Evolutionary conservation across 2,113 vertebrate genomes (phyloP), one percentile per base, ranked within the genome.

Genomic region (Porphyrio hochstetteri): DNA sequence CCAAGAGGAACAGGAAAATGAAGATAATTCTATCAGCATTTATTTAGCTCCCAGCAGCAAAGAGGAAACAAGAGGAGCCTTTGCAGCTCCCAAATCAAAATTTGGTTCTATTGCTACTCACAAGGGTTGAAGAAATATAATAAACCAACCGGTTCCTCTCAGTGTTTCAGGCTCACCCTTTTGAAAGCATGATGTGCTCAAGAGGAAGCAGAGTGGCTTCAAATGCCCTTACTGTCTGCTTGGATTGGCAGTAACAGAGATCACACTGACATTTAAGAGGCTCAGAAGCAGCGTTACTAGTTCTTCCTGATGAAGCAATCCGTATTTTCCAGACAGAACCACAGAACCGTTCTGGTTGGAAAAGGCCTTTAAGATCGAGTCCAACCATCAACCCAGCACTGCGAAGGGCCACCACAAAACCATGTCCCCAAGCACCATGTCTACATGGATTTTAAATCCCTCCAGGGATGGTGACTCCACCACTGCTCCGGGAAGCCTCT

Each of bases 241-340:
- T 75, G 72, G 35, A 77, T 80, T 87, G 70, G 55, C 16, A 2
- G 87, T 0, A 0, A 64, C 19, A 57, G 72, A 69, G 67, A n/a
- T 92, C 92, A 83, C 33, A 5, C 35, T 71, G 75, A 85, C 86
- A 56, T 61, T 81, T 88, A 69, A 72, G 79, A 78, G 69, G 52
- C 78, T 50, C 1, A 0, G 40, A 61, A 77, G 59, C 65, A 82
- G 74, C 68, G 36, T 52, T 52, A 52, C 40, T 25, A 77, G 55
- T 64, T 97, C 84, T 38, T 77, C 71, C 93, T 90, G 90, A 94
- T 63, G 92, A 95, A 91, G 71, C 33, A 14, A 63, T 70, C 38
- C 28, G 5, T 16, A 25, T 44, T 50, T 75, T 75, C 80, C 82
- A 74, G 76, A 61, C 65, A 53, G 52, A 53, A 53, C 25, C 27